Base-by-base conservation (phyloP, 1,140 invertebrate genomes). In the Megathymus violae region DNA sequence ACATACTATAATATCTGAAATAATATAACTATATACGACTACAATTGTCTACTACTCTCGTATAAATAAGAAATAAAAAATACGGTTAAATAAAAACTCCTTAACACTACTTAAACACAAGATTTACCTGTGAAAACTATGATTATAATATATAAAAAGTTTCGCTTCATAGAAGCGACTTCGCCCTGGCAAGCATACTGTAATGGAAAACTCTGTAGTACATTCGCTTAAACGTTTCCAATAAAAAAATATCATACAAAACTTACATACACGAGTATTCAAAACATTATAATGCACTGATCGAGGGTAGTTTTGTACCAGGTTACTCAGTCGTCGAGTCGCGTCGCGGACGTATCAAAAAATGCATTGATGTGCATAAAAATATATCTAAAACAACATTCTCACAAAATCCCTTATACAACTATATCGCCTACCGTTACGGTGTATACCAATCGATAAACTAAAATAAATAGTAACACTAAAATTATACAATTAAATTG, bases 81-180 rank as follows among this genome's bases (percentile, higher is more conserved):
- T 67, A 82, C 19, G 27, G 56, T 80, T 81, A 79, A 85, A 86
- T 82, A 85, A 76, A 78, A 65, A 73, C 69, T 47, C 66, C 74
- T 82, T 82, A 79, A 64, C 51, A 61, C 77, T 87, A 85, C 48
- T 61, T 74, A 65, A 74, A 63, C 47, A 63, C 70, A 73, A 56
- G 48, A n/a, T 66, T 47, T 9, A 43, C 40, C 40, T 62, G 65
- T 67, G 22, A 69, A 62, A 70, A 65, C 64, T 40, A 41, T 51
- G n/a, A 58, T 44, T 27, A 58, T 58, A 11, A 58, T 46, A 62
- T 54, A 75, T 75, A 80, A 31, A 71, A 73, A 73, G 25, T 63
- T 67, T 78, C 79, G 69, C 88, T 89, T 90, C 88, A 90, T 90
- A 87, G 86, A 90, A 90, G 86, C 85, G 74, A 85, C 69, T 51